Base-by-base conservation (phyloP, 2,113 vertebrate genomes). In the Hippocampus comes region DNA sequence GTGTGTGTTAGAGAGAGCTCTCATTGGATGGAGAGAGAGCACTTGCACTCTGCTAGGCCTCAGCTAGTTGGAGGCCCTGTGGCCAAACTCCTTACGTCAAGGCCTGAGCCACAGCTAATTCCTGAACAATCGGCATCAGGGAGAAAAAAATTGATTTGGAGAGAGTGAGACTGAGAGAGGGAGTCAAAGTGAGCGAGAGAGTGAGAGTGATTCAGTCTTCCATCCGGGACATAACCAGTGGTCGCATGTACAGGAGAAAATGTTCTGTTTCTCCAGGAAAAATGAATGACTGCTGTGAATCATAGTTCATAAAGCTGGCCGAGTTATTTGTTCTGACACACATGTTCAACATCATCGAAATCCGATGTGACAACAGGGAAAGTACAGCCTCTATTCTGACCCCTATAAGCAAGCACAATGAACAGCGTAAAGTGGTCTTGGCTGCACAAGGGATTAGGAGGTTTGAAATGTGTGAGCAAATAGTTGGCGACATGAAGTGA, bases 1-100 rank as follows among this genome's bases (percentile, higher is more conserved):
- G 72, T 81, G 86, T 88, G 75, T 76, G 68, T 85, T 80, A 74
- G 65, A 72, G 80, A 80, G 70, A 79, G 77, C 74, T 70, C 68
- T 86, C 74, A 15, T 46, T 56, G 77, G 74, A 67, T 61, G 76
- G 73, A 80, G 72, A 78, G 60, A 71, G 63, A 34, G 55, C 65
- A 65, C 8, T 64, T 38, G n/a, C 23, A 74, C 75, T 86, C 64
- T 18, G 51, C 73, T 46, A 21, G 23, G 8, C 55, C 71, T 70
- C 73, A 9, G 56, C 59, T 74, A 27, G 66, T 68, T 74, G 25
- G n/a, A 78, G 64, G 76, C 74, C 67, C 75, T 77, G 74, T 30
- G 70, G 73, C 67, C 74, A 65, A 74, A 73, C 69, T 49, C 72
- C 53, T 70, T 70, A 82, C 71, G 6, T 74, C 67, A 78, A 74